Evolutionary conservation across 1,140 invertebrate genomes (phyloP), one percentile per base, ranked within the genome.

Genomic region (Musca domestica): DNA sequence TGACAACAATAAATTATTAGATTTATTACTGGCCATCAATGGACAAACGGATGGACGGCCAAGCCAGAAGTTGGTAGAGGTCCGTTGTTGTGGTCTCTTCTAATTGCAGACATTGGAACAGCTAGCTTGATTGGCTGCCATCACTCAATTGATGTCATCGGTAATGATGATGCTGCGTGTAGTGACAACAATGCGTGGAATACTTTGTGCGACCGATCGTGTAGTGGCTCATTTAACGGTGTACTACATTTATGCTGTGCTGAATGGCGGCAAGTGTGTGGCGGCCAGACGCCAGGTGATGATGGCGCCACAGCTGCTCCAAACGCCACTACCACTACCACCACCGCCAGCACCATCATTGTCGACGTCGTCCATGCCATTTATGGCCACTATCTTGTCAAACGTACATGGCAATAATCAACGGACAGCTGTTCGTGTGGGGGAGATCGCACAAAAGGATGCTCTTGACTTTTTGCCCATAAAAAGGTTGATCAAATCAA

Each of bases 1-100:
- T 58, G 54, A n/a, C 54, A 58, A 30, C 25, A 58, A 58, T 58
- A 58, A 58, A 58, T 58, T 58, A 58, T 58, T 58, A 58, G 23
- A 30, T 58, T 58, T 58, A 58, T 58, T 58, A 19, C 48, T 51
- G 48, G 48, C 17, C 20, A 20, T 41, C 34, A 41, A 41, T 41
- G 34, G 34, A 41, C 27, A n/a, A n/a, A 10, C n/a, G 5, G 34
- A 5, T 41, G 5, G 34, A 41, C 12, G 34, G 4, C 12, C n/a
- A 23, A 51, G 19, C 20, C 12, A 54, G 22, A 22, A 22, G 48
- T 51, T 19, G n/a, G 9, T 51, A 41, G 6, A 5, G 2, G 6
- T 41, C 34, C 20, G 48, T 19, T 51, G 17, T 9, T 0, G 19
- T 20, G 48, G 20, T 14, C 20, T 5, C 48, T 51, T 19, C 17